Evolutionary conservation across 2,888 invertebrate genomes (phyloP).

Genomic region (Caenorhabditis panamensis): DNA sequence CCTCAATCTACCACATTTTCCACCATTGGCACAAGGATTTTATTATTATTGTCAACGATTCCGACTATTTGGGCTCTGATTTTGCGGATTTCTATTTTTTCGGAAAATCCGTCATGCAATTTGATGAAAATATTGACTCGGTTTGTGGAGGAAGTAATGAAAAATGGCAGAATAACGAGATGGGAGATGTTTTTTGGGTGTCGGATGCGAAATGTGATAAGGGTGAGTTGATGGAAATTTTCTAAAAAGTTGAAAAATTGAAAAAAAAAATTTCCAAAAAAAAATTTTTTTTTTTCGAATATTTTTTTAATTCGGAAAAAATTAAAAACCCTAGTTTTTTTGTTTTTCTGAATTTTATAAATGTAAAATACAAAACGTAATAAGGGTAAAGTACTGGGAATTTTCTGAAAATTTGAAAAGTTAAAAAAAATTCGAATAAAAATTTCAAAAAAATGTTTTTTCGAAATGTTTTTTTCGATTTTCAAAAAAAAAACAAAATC

Average conservation of each 20-base stretch:
- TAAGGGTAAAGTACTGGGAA: too few species aligned
- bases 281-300: not conserved
- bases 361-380: too few species aligned
- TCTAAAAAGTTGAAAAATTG: not conserved
- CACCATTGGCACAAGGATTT: not conserved
- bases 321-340: not conserved
- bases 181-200: slow-evolving; percentile 33
- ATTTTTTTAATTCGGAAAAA: not conserved
- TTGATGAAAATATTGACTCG: not conserved
- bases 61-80: slow-evolving; percentile 10
- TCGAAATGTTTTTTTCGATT: too few species aligned
- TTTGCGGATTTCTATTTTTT: slow-evolving; percentile 27
- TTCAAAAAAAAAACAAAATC: not conserved
- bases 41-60: not conserved
- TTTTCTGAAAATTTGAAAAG: too few species aligned
- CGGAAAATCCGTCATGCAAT: slow-evolving; percentile 8
- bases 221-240: slow-evolving; percentile 1
- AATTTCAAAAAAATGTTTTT: not conserved
- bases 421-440: not conserved
- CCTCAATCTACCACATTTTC: not conserved
- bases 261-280: too few species aligned
- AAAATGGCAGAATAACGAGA: slow-evolving; percentile 6
- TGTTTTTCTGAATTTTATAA: not conserved
- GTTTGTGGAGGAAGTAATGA: slow-evolving; percentile 24
- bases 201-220: not conserved